These are phyloP conservation scores for Venusia cambrica DNA, from an alignment of 2,888 invertebrate genomes.

Conservation along the genomic window DNA sequence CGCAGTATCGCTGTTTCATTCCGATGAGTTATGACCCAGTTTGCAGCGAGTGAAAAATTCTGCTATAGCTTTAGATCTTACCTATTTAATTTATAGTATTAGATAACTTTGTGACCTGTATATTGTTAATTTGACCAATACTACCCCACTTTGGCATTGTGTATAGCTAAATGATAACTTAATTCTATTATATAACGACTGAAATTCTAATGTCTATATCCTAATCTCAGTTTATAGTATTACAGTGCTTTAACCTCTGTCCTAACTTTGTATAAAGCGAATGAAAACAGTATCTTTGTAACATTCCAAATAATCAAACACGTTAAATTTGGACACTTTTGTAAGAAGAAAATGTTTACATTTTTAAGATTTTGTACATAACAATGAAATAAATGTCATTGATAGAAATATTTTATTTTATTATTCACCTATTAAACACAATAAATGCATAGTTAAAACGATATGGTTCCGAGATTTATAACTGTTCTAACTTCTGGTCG, in stretches of 20 bases:
- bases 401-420: slow-evolving; percentile 58
- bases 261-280: slow-evolving; percentile 65
- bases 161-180: slow-evolving; percentile 20
- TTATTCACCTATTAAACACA: slow-evolving; percentile 6
- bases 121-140: slow-evolving; percentile 33
- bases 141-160: slow-evolving; percentile 19
- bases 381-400: slow-evolving; percentile 81
- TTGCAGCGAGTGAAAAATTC: too few relatives aligned
- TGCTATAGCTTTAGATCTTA: slow-evolving; percentile 59
- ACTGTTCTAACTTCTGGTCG: too few relatives aligned
- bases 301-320: slow-evolving; percentile 77
- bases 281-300: slow-evolving; percentile 75
- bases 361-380: slow-evolving; percentile 80
- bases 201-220: slow-evolving; percentile 25
- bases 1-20: too few relatives aligned
- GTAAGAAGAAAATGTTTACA: slow-evolving; percentile 72
- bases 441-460: too few relatives aligned
- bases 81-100: slow-evolving; percentile 73
- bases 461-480: too few relatives aligned
- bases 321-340: slow-evolving; percentile 78
- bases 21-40: too few relatives aligned
- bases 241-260: slow-evolving; percentile 56
- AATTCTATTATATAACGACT: slow-evolving; percentile 33
- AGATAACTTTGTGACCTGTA: slow-evolving; percentile 57
- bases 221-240: slow-evolving; percentile 37